These are phyloP conservation scores for Colossoma macropomum DNA, from an alignment of 2,113 vertebrate genomes.

Conservation along the genomic window DNA sequence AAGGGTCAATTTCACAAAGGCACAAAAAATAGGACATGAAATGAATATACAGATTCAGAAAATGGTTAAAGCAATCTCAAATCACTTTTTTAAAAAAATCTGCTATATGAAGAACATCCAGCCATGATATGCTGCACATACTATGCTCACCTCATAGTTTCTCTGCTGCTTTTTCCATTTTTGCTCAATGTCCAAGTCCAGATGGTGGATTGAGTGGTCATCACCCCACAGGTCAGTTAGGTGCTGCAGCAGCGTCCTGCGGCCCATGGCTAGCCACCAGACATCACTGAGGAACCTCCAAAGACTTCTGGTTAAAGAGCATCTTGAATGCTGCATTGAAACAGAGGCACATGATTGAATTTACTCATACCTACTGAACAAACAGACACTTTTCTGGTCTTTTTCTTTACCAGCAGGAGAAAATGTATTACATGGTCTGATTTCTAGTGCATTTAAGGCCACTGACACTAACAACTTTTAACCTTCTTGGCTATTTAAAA, in stretches of 20 bases:
- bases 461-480: too few relatives aligned
- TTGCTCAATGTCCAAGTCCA: constrained; percentile 21
- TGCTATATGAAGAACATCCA: background rate
- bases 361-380: background rate
- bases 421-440: background rate
- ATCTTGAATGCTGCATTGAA: background rate
- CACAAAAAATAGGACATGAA: background rate
- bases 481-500: too few relatives aligned
- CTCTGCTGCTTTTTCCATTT: constrained; percentile 21
- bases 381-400: background rate
- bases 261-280: constrained; percentile 19
- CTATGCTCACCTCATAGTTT: constrained; percentile 2
- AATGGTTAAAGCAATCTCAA: background rate
- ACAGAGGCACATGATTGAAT: background rate
- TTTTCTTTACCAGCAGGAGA: background rate
- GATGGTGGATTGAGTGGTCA: constrained; percentile 14
- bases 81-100: background rate
- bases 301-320: background rate
- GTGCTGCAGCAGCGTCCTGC: constrained; percentile 8
- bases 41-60: background rate
- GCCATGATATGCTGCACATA: background rate
- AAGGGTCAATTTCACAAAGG: background rate
- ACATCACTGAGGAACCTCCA: background rate
- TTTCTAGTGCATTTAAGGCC: too few relatives aligned
- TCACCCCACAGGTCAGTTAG: constrained; percentile 18